These are phyloP conservation scores for Ciconia nigra DNA, from an alignment of 2,797 vertebrate genomes.

Conservation along the genomic window DNA sequence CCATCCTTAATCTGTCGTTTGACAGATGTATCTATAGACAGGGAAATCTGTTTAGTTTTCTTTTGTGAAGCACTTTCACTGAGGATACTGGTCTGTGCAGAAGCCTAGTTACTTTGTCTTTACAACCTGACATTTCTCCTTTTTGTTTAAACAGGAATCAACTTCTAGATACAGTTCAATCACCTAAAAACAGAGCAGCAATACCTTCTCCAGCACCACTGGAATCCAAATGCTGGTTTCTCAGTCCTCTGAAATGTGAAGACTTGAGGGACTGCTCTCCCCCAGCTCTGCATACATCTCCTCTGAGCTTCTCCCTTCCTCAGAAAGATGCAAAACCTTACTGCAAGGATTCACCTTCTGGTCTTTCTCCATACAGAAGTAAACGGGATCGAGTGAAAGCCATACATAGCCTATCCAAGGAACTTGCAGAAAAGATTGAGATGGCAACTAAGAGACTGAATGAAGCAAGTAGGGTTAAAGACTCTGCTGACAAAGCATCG, in stretches of 20 bases:
- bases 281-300: neutral
- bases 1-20: neutral
- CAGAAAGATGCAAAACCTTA: neutral
- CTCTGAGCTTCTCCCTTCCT: neutral
- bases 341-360: neutral
- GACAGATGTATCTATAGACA: neutral
- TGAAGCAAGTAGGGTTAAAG: neutral
- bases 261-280: neutral
- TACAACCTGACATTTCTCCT: neutral
- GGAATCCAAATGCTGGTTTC: neutral
- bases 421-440: conserved; percentile 68
- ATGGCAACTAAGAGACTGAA: conserved; percentile 48
- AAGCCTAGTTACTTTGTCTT: neutral
- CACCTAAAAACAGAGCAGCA: neutral
- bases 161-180: neutral
- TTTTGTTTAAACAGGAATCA: conserved; percentile 37
- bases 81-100: neutral
- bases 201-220: neutral
- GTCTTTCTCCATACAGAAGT: neutral
- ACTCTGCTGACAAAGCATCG: neutral
- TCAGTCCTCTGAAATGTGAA: neutral
- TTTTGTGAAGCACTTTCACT: neutral
- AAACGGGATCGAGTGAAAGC: conserved; percentile 63
- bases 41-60: neutral
- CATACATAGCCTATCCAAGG: conserved; percentile 56